Evolutionary conservation across 2,113 vertebrate genomes (phyloP).

Genomic region (Malaclemys terrapin): DNA sequence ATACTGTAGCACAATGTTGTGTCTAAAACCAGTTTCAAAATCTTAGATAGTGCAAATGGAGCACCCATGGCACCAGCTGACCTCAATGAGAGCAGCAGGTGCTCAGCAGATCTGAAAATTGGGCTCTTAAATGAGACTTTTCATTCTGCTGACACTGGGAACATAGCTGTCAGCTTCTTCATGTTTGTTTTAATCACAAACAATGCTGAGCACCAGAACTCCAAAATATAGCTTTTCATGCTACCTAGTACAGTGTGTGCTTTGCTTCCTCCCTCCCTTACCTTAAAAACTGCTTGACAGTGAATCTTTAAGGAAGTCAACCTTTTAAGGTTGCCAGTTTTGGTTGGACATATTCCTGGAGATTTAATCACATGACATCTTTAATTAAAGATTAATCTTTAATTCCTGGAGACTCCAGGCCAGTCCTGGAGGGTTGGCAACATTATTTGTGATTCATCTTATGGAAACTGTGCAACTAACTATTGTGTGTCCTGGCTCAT

Average conservation of each 20-base stretch:
- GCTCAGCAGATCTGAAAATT: neutral
- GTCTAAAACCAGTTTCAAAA: neutral
- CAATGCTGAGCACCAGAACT: neutral
- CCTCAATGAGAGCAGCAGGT: neutral
- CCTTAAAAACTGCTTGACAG: neutral
- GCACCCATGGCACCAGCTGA: neutral
- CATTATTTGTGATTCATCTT: neutral
- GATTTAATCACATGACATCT: too few species aligned
- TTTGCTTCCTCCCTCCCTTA: neutral
- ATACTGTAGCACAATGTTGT: accelerated
- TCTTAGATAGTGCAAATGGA: neutral
- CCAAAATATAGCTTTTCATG: neutral
- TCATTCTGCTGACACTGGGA: neutral
- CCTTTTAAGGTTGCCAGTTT: too few species aligned
- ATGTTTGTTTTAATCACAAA: neutral
- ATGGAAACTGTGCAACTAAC: neutral
- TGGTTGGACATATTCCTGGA: too few species aligned
- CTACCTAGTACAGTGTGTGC: neutral
- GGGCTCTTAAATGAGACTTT: neutral
- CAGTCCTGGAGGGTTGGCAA: too few species aligned
- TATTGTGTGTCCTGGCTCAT: neutral
- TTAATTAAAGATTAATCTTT: too few species aligned
- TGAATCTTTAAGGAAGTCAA: neutral
- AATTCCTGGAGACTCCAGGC: too few species aligned
- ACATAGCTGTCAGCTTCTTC: neutral